These are phyloP conservation scores for Nothocercus julius DNA, from an alignment of 2,113 vertebrate genomes.

Conservation along the genomic window DNA sequence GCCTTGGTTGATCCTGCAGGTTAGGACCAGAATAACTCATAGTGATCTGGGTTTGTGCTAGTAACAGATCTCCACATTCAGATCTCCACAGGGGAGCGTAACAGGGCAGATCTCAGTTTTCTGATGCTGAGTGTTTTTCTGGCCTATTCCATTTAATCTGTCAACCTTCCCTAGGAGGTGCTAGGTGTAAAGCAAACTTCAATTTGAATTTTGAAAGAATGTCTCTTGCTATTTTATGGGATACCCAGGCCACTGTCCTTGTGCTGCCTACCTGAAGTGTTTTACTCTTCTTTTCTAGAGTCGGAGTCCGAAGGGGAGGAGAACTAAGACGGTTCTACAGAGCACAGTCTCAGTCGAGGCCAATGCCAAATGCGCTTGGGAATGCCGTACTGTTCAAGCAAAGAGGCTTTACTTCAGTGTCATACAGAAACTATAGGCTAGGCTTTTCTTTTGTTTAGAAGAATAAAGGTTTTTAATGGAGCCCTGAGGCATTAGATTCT, in stretches of 20 bases:
- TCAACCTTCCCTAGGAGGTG: neutral
- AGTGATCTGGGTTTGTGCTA: neutral
- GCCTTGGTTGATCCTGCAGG: neutral
- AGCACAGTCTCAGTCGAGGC: constrained; percentile 63
- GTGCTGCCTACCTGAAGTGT: neutral
- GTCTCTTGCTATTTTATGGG: neutral
- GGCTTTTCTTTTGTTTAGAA: constrained; percentile 77
- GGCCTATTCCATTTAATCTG: neutral
- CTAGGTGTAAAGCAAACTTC: neutral
- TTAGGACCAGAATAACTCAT: neutral
- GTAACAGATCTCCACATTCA: neutral
- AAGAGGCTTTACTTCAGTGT: constrained; percentile 77
- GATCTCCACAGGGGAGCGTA: neutral
- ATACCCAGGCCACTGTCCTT: neutral
- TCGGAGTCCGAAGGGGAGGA: constrained; percentile 91
- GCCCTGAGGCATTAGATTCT: constrained; percentile 77
- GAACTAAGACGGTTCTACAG: constrained; percentile 70
- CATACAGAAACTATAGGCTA: constrained; percentile 75
- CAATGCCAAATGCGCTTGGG: constrained; percentile 58
- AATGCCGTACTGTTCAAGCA: constrained; percentile 68
- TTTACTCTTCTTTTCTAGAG: constrained; percentile 76
- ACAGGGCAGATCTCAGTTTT: neutral
- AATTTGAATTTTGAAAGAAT: neutral
- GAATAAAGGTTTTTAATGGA: constrained; percentile 75
- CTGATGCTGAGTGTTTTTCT: neutral